Base-by-base conservation (phyloP, 1,140 invertebrate genomes). In the Pogonomyrmex barbatus region DNA sequence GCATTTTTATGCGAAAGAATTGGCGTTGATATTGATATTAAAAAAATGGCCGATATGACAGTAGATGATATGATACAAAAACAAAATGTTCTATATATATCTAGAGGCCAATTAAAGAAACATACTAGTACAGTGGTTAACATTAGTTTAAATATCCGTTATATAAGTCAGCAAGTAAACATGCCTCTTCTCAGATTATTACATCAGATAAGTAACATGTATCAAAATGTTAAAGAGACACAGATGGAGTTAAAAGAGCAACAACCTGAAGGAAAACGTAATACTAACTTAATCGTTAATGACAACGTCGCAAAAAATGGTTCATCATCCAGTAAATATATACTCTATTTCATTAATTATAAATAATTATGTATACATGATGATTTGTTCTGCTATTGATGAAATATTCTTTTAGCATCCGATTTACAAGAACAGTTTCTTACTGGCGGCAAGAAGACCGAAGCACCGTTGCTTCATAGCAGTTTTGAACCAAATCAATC, bases 151-250 rank as follows among this genome's bases (percentile, higher is more conserved):
- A 98, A 97, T 94, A 96, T 98, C 52, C 96, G 97, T 68, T 98
- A 98, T 90, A 98, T 99, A 90, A 98, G 97, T 78, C 98, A 99
- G 92, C 97, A 98, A 95, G 98, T 98, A 8, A 99, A 99, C 93
- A 99, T 99, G 98, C 98, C 99, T 0, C 94, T 99, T 54, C 94
- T 99, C 36, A 95, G 99, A 78, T 95, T 99, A 36, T 95, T 99
- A 56, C 98, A 99, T 95, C 99, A 99, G 95, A 99, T 99, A 88
- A 98, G 97, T 88, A 99, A 98, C 87, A 99, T 99, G 98, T 99
- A 99, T 95, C 98, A 99, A 94, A 99, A 99, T 95, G 98, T 99
- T 4, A 98, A 98, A 92, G 98, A 99, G 92, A 99, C 98, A 1
- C 97, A 98, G 93, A 97, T 97, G 91, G 98, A 99, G 90, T 95